Evolutionary conservation across 2,113 vertebrate species (phyloP).

Genomic region (Callionymus lyra): DNA sequence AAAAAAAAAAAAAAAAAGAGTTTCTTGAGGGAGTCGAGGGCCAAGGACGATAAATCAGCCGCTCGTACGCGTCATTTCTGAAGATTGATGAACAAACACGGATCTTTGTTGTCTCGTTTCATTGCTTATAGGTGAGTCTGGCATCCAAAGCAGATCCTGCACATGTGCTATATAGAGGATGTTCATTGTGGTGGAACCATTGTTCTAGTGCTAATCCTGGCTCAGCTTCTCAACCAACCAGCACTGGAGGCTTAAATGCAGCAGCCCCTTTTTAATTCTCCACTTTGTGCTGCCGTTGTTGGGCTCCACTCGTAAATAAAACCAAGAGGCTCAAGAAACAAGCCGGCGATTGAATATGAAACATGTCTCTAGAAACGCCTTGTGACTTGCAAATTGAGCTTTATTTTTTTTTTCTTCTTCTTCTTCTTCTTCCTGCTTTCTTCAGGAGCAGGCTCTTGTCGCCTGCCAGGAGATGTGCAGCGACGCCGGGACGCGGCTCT

Average conservation of each 20-base stretch:
- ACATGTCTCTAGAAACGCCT: constrained; percentile 51
- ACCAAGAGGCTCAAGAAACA: constrained; percentile 41
- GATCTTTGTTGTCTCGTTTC: constrained; percentile 26
- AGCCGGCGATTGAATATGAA: constrained; percentile 43
- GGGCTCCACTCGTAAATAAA: constrained; percentile 46
- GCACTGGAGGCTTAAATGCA: constrained; percentile 50
- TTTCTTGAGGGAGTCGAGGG: constrained; percentile 5
- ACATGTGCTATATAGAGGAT: constrained; percentile 49
- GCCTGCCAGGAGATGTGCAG: constrained; percentile 70
- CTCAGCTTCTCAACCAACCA: constrained; percentile 53
- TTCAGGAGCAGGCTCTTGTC: constrained; percentile 54
- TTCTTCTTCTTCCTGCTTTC: constrained; percentile 29
- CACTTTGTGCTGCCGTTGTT: constrained; percentile 47
- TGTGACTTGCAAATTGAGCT: constrained; percentile 76
- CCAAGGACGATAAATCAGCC: constrained; percentile 7
- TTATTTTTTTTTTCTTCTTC: constrained; percentile 47
- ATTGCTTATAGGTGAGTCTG: constrained; percentile 40
- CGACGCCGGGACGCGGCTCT: constrained; percentile 72
- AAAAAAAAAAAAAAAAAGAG: too few species aligned
- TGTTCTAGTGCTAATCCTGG: constrained; percentile 56
- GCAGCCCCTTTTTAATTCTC: constrained; percentile 49
- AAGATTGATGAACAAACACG: constrained; percentile 33
- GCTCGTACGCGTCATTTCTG: constrained; percentile 18
- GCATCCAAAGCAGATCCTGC: constrained; percentile 38
- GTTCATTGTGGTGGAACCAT: constrained; percentile 51